Evolutionary conservation across 2,888 invertebrate genomes (phyloP).

Genomic region (Scaptodrosophila latifasciaeformis): DNA sequence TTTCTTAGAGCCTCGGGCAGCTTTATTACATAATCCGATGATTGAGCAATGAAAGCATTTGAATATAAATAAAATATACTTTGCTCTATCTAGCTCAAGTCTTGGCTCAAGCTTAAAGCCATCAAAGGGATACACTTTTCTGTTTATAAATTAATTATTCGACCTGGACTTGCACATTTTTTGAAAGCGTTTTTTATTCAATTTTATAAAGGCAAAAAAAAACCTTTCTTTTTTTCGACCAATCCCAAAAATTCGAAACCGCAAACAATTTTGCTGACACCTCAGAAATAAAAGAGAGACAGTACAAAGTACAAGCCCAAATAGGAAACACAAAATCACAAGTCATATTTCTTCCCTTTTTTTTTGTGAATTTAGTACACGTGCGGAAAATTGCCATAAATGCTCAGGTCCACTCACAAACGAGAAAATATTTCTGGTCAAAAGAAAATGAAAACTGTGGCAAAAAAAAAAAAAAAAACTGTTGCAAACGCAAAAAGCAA

Average conservation of each 20-base stretch:
- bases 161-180: no score
- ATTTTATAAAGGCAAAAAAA: no score
- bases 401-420: constrained; percentile 49
- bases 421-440: no score
- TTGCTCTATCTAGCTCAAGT: no score
- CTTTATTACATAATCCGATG: constrained; percentile 35
- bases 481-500: constrained; percentile 20
- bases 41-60: constrained; percentile 47
- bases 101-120: no score
- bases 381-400: constrained; percentile 15
- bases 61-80: constrained; percentile 32
- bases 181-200: no score
- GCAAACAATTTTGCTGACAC: constrained; percentile 33
- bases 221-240: no score
- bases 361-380: background rate
- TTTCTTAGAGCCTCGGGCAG: constrained; percentile 6
- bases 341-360: constrained; percentile 30
- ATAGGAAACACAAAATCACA: constrained; percentile 35
- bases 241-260: no score
- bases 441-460: no score
- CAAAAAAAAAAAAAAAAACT: constrained; percentile 12
- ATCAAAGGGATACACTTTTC: no score
- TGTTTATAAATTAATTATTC: no score
- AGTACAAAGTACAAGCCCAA: background rate
- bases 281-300: constrained; percentile 10